Evolutionary conservation across 2,888 invertebrate genomes (phyloP).

Genomic region (Eurytoma adleriae): DNA sequence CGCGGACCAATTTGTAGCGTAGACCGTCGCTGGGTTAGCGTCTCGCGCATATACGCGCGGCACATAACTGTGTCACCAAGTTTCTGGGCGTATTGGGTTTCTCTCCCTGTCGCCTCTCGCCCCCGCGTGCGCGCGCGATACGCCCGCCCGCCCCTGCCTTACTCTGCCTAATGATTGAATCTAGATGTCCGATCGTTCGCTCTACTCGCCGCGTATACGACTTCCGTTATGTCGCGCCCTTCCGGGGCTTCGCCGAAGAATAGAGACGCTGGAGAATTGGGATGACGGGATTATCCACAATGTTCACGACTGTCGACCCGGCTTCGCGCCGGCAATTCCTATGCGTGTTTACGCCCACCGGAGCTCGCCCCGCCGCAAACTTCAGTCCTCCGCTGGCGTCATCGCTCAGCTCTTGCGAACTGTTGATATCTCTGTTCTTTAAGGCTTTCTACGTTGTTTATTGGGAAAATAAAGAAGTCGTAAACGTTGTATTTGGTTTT

Average conservation of each 20-base stretch:
- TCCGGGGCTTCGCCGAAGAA: conserved; percentile 5
- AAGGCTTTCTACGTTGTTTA: too few relatives aligned
- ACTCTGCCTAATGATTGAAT: conserved; percentile 61
- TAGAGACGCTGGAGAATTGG: not conserved
- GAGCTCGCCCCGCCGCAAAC: too few relatives aligned
- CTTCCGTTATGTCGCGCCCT: conserved; percentile 34
- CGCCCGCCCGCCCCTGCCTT: not conserved
- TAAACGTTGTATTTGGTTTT: too few relatives aligned
- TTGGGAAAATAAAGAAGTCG: too few relatives aligned
- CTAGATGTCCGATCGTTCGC: conserved; percentile 53
- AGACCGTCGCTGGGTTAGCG: not conserved
- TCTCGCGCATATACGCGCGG: not conserved
- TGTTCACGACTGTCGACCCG: not conserved
- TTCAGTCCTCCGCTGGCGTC: too few relatives aligned
- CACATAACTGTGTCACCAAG: not conserved
- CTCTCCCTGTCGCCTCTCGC: too few relatives aligned
- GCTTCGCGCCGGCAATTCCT: not conserved
- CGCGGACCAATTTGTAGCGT: conserved; percentile 64
- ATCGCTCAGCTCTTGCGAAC: too few relatives aligned
- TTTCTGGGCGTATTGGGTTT: conserved; percentile 10
- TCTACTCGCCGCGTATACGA: conserved; percentile 29
- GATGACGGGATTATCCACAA: conserved; percentile 1
- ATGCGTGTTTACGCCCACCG: too few relatives aligned
- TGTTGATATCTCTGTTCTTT: too few relatives aligned
- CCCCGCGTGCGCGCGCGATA: too few relatives aligned